phyloP scores from a whole-genome alignment of 2,113 vertebrate species.

The Eulacestoma nigropectus region DNA sequence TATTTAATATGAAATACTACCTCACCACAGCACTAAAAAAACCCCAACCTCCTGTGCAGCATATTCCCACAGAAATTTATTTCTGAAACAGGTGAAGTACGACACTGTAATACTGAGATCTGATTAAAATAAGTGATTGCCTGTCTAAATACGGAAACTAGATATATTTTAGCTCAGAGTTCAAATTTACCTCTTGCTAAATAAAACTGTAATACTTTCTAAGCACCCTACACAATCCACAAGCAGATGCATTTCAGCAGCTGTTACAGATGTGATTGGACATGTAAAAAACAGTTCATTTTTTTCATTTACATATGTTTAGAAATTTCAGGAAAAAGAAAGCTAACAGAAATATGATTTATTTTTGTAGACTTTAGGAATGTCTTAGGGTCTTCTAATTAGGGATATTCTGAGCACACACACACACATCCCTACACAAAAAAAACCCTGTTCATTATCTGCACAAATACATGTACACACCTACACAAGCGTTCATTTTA shows the following conservation, averaged over 20 bases:
- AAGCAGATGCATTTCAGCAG: neutral
- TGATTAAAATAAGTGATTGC: constrained; percentile 40
- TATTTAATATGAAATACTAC: neutral
- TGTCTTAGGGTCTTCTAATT: neutral
- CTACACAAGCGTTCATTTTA: neutral
- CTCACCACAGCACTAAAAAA: neutral
- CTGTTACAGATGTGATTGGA: neutral
- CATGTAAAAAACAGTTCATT: neutral
- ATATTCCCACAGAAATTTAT: neutral
- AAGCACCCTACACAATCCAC: neutral
- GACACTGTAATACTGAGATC: neutral
- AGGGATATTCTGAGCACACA: neutral
- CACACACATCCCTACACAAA: no score
- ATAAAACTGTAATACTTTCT: neutral
- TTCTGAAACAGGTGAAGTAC: constrained; percentile 5
- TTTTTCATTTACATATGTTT: neutral
- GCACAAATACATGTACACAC: neutral
- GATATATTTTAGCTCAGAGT: neutral
- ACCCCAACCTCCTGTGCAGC: neutral
- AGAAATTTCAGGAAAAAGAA: neutral
- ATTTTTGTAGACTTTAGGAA: neutral
- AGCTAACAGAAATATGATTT: neutral
- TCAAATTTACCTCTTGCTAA: neutral
- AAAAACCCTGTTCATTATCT: neutral
- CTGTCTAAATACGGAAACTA: constrained; percentile 3